Evolutionary conservation across 2,797 vertebrate genomes (phyloP).

Genomic region (Halcyon smyrnensis): DNA sequence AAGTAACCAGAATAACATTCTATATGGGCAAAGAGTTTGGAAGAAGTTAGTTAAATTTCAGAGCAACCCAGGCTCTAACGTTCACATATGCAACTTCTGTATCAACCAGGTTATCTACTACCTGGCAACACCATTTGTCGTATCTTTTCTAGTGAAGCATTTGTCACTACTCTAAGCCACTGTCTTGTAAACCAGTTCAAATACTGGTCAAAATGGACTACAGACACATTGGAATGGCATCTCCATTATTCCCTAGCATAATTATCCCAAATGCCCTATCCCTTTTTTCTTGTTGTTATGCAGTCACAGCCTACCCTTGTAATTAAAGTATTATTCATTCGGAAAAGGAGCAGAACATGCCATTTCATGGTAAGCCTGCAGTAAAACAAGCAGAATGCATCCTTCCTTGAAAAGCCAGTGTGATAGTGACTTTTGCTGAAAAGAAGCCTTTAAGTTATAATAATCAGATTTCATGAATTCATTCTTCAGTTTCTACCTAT

Average conservation of each 20-base stretch:
- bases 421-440: background rate
- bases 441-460: slow-evolving; percentile 3
- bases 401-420: background rate
- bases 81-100: background rate
- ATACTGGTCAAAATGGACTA: background rate
- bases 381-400: background rate
- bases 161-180: background rate
- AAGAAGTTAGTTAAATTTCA: background rate
- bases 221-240: background rate
- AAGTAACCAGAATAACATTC: background rate
- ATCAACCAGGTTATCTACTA: background rate
- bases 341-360: background rate
- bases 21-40: background rate
- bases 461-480: background rate
- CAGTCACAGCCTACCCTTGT: background rate
- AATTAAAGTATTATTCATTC: background rate
- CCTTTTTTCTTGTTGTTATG: background rate
- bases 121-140: background rate
- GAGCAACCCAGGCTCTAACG: background rate
- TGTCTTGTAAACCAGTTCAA: background rate
- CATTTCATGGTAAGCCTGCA: background rate
- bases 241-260: background rate
- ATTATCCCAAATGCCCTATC: background rate
- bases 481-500: background rate
- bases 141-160: background rate